Evolutionary conservation across 2,888 invertebrate species (phyloP).

Genomic region (Keiferia lycopersicella): DNA sequence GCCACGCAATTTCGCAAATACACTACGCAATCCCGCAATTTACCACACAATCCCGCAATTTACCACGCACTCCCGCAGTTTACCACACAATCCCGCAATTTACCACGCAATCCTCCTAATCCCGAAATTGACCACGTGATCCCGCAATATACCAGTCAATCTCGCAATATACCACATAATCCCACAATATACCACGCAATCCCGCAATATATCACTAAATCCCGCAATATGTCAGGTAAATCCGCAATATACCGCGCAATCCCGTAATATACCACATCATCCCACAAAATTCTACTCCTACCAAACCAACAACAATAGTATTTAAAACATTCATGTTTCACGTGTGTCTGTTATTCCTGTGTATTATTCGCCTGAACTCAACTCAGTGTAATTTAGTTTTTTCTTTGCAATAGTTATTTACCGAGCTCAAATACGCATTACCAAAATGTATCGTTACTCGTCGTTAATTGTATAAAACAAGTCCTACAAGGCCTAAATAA

Average conservation of each 20-base stretch:
- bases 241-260: not conserved
- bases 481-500: conserved; percentile 10
- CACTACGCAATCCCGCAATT: not conserved
- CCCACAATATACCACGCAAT: not conserved
- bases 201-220: not conserved
- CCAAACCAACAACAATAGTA: not conserved
- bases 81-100: not conserved
- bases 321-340: not conserved
- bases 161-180: not conserved
- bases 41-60: not conserved
- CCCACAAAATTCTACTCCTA: not conserved
- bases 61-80: no score
- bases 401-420: not conserved
- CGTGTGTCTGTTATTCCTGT: not conserved
- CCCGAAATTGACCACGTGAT: not conserved
- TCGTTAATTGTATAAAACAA: not conserved
- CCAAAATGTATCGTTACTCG: conserved; percentile 1
- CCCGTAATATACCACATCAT: not conserved
- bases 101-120: not conserved
- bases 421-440: not conserved
- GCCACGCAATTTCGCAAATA: no score
- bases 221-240: not conserved
- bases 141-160: not conserved
- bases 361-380: not conserved
- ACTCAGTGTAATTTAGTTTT: not conserved